Conservation (phyloP, 1,140 invertebrate species). For the Anthonomus grandis region DNA sequence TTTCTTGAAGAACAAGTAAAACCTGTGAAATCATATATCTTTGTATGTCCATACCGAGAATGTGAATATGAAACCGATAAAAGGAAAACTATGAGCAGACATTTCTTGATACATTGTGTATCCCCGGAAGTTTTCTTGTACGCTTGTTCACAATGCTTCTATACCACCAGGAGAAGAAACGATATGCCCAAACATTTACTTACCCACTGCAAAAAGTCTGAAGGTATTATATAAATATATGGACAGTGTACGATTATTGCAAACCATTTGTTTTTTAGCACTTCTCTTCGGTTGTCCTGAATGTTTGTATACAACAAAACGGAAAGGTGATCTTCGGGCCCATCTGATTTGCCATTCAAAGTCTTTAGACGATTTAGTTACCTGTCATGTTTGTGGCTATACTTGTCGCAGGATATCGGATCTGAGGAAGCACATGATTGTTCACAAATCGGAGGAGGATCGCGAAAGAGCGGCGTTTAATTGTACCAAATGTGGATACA, state of each 20-base stretch:
- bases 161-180: constrained; percentile 28
- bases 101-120: constrained; percentile 16
- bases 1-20: not conserved
- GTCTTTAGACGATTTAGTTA: not conserved
- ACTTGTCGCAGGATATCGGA: constrained; percentile 7
- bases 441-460: not conserved
- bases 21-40: constrained; percentile 3
- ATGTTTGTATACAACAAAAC: constrained; percentile 28
- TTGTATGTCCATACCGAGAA: constrained; percentile 23
- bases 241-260: not conserved
- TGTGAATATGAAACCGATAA: constrained; percentile 23
- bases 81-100: constrained; percentile 19
- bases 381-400: constrained; percentile 21
- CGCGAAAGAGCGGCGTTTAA: constrained; percentile 5
- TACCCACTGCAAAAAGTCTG: constrained; percentile 23
- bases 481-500: constrained; percentile 30
- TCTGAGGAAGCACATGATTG: constrained; percentile 23
- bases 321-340: constrained; percentile 29
- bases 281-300: constrained; percentile 23
- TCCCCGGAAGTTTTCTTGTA: constrained; percentile 14
- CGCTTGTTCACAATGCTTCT: constrained; percentile 26
- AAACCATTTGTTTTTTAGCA: constrained; percentile 3
- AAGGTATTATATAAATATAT: not conserved
- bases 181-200: constrained; percentile 35
- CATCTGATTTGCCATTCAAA: constrained; percentile 25